Evolutionary conservation across 2,888 invertebrate species (phyloP), one percentile per base, ranked within the genome.

Genomic region (Andrena fulva): DNA sequence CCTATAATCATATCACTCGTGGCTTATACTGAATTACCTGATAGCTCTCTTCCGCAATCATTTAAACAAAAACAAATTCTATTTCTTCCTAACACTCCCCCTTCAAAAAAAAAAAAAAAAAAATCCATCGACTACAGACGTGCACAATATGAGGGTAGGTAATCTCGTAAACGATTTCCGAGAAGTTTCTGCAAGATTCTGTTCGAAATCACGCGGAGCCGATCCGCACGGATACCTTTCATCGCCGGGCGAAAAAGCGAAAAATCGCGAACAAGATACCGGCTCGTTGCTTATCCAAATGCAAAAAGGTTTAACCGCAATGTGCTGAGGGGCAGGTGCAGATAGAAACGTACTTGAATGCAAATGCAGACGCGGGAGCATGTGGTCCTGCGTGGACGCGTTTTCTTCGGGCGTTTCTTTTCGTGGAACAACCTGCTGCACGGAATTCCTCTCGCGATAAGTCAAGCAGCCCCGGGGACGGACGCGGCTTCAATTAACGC

Each of bases 401-500:
- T 70, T 72, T 75, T 76, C 77, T 50, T 7, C 60, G 68, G 48
- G 71, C 60, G 75, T 77, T 80, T 77, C 75, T 80, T 76, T 82
- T 78, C 74, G 56, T 50, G 74, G 80, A 77, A 75, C 72, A 69
- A 83, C 64, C 87, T 69, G 82, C 73, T 52, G 83, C 68, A 60
- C 70, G 85, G 85, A 87, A 89, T 89, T 89, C 82, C 85, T 80
- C 48, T 56, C 67, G 83, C 89, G 89, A 87, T 88, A 88, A 87
- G 82, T 85, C 87, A 80, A 71, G 54, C 48, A 77, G 87, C 76
- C 67, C 68, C 75, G 74, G 76, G 76, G 67, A 78, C 79, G 80
- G 77, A 80, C 78, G 82, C 82, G 66, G 80, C 86, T 86, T 89
- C 89, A 89, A 89, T 89, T 89, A 89, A 89, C 88, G 88, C 83